A percentile compares a stretch with the other conserved stretches of the same genome.
phyloP scores from a whole-genome alignment of 1,140 invertebrate genomes.

The Nylanderia fulva region DNA sequence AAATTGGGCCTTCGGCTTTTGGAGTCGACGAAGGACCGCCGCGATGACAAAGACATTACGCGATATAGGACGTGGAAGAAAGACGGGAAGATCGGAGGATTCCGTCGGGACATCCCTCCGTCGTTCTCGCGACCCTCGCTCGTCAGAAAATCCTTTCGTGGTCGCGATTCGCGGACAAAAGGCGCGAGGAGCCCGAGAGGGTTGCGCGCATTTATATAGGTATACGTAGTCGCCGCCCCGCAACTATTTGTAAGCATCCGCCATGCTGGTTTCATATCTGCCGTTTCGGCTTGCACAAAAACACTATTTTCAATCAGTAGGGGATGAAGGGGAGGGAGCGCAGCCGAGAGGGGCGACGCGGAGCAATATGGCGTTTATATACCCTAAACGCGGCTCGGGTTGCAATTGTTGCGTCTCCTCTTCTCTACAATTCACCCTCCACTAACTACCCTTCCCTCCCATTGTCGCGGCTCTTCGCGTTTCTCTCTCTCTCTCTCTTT shows the following conservation, averaged over 20 bases:
- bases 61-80: not conserved
- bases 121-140: slow-evolving; percentile 24
- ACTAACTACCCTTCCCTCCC: not conserved
- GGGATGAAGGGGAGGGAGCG: not conserved
- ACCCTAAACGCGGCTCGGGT: slow-evolving; percentile 63
- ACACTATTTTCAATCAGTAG: slow-evolving; percentile 79
- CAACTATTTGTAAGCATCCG: slow-evolving; percentile 86
- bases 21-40: not conserved
- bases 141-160: slow-evolving; percentile 75
- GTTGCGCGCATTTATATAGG: slow-evolving; percentile 63
- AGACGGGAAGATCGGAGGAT: slow-evolving; percentile 35
- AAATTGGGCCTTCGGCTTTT: not conserved
- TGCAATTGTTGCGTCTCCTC: slow-evolving; percentile 78
- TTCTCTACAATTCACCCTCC: not conserved
- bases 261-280: slow-evolving; percentile 85
- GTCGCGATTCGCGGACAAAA: slow-evolving; percentile 77
- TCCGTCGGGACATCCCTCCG: slow-evolving; percentile 12
- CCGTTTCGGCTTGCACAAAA: slow-evolving; percentile 81
- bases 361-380: slow-evolving; percentile 80
- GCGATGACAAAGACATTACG: slow-evolving; percentile 1
- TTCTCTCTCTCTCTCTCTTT: no score
- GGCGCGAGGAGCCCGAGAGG: slow-evolving; percentile 65
- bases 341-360: slow-evolving; percentile 5
- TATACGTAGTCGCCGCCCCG: slow-evolving; percentile 81
- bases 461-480: slow-evolving; percentile 10